Conservation (phyloP, 2,888 invertebrate species). For the Epirrhoe alternata region DNA sequence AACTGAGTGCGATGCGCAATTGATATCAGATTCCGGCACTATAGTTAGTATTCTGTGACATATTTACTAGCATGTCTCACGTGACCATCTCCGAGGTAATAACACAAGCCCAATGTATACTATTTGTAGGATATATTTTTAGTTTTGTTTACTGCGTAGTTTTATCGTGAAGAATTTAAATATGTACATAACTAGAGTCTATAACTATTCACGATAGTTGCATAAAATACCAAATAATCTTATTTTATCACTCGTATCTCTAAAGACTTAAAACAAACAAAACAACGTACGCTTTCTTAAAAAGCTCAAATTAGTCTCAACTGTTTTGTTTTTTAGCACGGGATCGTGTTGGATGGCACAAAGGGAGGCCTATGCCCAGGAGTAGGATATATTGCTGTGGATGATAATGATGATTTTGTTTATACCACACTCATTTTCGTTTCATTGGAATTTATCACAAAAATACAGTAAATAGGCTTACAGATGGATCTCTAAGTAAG, state of each 20-base stretch:
- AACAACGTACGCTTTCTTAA: not conserved
- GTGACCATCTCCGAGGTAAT: conserved; percentile 7
- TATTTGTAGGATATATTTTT: conserved; percentile 1
- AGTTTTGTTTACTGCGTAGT: conserved; percentile 11
- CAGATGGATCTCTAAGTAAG: too few species aligned
- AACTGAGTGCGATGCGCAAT: conserved; percentile 32
- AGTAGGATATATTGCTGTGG: too few species aligned
- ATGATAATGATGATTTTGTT: too few species aligned
- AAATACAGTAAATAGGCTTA: too few species aligned
- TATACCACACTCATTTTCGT: not conserved
- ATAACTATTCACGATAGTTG: not conserved
- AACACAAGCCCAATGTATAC: not conserved
- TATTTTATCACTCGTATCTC: not conserved
- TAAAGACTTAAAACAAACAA: not conserved
- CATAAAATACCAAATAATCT: too few species aligned
- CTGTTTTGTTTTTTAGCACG: too few species aligned
- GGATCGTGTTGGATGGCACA: too few species aligned
- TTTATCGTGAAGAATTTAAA: not conserved
- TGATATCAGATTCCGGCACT: conserved; percentile 24
- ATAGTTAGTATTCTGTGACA: conserved; percentile 1
- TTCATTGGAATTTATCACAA: not conserved
- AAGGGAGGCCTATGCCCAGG: too few species aligned
- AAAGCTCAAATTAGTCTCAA: not conserved
- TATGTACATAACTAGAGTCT: not conserved
- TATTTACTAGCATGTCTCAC: conserved; percentile 14